Base-by-base conservation (phyloP, 2,888 invertebrate species). In the Dermolepida albohirtum region DNA sequence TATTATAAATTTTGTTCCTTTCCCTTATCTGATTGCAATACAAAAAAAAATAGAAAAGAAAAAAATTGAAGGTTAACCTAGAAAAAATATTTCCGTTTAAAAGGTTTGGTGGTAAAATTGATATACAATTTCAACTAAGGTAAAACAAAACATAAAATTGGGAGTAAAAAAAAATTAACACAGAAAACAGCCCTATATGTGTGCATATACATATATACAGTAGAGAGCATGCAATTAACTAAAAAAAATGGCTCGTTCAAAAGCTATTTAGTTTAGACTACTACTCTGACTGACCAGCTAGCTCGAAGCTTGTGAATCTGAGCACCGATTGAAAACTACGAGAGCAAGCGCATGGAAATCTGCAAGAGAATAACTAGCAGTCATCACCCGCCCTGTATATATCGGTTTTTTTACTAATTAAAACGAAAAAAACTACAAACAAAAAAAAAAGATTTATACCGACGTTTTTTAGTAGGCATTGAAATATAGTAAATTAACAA, bases 301-400 rank as follows among this genome's bases (percentile, higher is more conserved):
- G 82, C 82, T 81, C 78, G 81, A 82, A 83, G 82, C 82, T 78
- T 81, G 81, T 80, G 83, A 82, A 80, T 83, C 79, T 79, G 82
- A 84, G 87, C 86, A 85, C 81, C 88, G 87, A 87, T 86, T 87
- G 88, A 90, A 90, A 88, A 90, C 88, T 86, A 89, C 87, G 87
- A 88, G 87, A 87, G 90, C 89, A 87, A 90, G 89, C 85, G 89
- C 88, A 87, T 88, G 89, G 89, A 90, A 90, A 90, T 90, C 90
- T 90, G 90, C 86, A 90, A 90, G 87, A 84, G 84, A 85, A 84
- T 78, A n/a, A 83, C 82, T 81, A 81, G 80, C 79, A 78, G 78
- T 80, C 79, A 81, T 77, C 34, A 78, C 78, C 66, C 43, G 67
- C 63, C 63, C 49, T 50, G 39, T 40, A 6, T 49, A 39, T 51